These are phyloP conservation scores for Lepus europaeus DNA, from an alignment of 2,113 vertebrate species.

Conservation along the genomic window DNA sequence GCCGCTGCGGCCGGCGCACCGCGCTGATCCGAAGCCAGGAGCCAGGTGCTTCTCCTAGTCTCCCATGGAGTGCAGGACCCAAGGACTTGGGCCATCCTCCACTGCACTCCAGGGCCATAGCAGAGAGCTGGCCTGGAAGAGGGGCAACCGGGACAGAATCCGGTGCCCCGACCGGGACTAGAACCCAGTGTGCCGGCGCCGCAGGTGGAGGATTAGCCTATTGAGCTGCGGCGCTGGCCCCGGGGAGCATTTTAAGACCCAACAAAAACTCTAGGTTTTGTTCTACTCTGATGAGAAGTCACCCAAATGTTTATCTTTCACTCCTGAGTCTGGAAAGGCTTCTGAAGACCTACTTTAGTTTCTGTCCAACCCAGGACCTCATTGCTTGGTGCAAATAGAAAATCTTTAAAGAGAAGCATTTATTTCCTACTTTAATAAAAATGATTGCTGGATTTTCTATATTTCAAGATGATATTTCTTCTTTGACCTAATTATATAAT, in stretches of 20 bases:
- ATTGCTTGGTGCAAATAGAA: background rate
- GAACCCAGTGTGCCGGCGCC: too few species aligned
- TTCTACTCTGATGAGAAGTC: conserved; percentile 10
- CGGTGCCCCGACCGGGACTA: too few species aligned
- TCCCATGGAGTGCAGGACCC: too few species aligned
- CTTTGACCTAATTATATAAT: background rate
- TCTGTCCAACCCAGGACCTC: background rate
- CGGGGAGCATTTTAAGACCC: background rate
- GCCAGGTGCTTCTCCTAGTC: too few species aligned
- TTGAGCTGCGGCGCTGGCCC: background rate
- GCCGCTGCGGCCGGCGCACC: too few species aligned
- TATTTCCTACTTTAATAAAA: background rate
- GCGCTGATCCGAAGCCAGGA: too few species aligned
- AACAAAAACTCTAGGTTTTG: conserved; percentile 14
- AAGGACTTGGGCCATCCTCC: too few species aligned
- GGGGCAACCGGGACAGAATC: too few species aligned
- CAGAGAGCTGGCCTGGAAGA: too few species aligned
- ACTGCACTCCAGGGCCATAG: too few species aligned
- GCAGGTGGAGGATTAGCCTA: too few species aligned
- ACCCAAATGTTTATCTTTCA: conserved; percentile 44
- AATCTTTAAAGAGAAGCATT: background rate
- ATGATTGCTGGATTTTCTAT: background rate
- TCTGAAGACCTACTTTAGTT: background rate
- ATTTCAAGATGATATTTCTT: background rate
- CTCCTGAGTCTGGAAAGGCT: conserved; percentile 5